Base-by-base conservation (phyloP, 2,888 invertebrate genomes). In the Synergus laeviventris region DNA sequence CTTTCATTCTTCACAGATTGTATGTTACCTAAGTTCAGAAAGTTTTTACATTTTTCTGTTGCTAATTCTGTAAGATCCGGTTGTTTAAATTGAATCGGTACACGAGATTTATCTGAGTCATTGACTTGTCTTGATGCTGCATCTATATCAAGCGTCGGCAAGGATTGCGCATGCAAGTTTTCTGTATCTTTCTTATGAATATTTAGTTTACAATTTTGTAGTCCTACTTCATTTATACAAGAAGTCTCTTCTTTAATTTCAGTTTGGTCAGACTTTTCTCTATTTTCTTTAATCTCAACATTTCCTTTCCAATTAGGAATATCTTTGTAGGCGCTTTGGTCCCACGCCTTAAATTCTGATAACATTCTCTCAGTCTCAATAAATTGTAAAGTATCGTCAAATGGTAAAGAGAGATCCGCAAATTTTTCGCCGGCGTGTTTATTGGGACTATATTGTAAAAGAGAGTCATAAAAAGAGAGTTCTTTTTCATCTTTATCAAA, bases 321-420 rank as follows among this genome's bases (percentile, higher is more conserved):
- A 31, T 80, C 79, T 77, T 74, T 59, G 18, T 78, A 79, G 16
- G 73, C 31, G 21, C 61, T 82, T 39, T 83, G 81, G 7, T 85
- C 84, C 87, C 87, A 88, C 0, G 81, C 76, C 79, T 87, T 88
- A 56, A 86, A 87, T n/a, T 85, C 85, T 18, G 84, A 79, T 39
- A 87, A 85, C 56, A 88, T 82, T 77, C 84, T 86, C 21, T 85
- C 85, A 12, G 84, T 84, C 64, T 87, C 85, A 14, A 85, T 84
- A 18, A 84, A 78, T 12, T 82, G 83, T 24, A 84, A 82, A 9
- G 86, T 85, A 75, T 84, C 82, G 36, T 85, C 84, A 21, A 86
- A 85, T 0, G 84, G 83, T 14, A 87, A 78, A 1, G 86, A 86
- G 74, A 83, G 77, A 78, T 88, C 85, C 2, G 84, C 75, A 39